phyloP scores from a whole-genome alignment of 2,888 invertebrate species.

The Hedya salicella region DNA sequence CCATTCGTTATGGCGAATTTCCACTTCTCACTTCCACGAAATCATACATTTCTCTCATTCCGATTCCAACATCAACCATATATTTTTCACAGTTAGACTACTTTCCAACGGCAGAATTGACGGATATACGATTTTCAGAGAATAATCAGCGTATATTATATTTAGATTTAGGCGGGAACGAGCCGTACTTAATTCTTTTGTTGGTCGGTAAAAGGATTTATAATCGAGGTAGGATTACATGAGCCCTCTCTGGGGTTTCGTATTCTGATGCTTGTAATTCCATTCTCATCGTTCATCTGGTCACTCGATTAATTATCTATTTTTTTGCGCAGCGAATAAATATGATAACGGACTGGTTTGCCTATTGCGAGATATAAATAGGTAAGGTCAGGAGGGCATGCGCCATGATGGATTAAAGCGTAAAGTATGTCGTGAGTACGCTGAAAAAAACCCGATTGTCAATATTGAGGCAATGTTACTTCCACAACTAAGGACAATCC shows the following conservation, averaged over 20 bases:
- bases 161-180: slow-evolving; percentile 43
- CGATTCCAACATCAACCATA: slow-evolving; percentile 3
- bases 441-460: no score
- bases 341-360: no score
- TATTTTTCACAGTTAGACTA: background rate
- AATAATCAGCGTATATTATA: slow-evolving; percentile 24
- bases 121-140: slow-evolving; percentile 3
- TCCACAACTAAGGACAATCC: no score
- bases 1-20: slow-evolving; percentile 61
- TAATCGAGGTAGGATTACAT: slow-evolving; percentile 29
- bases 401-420: no score
- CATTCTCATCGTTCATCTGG: background rate
- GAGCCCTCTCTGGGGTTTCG: slow-evolving; percentile 6
- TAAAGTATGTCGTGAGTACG: no score
- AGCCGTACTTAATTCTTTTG: slow-evolving; percentile 39
- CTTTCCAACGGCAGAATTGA: background rate
- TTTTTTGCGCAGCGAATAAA: no score
- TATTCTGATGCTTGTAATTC: background rate
- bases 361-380: no score
- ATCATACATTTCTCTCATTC: background rate
- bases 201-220: slow-evolving; percentile 40
- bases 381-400: no score
- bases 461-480: no score
- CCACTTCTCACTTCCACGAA: background rate
- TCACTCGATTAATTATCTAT: no score